Percentiles rank a stretch among this genome's conserved stretches.
Evolutionary conservation across 2,113 vertebrate genomes (phyloP).

Genomic region (Lutjanus erythropterus): DNA sequence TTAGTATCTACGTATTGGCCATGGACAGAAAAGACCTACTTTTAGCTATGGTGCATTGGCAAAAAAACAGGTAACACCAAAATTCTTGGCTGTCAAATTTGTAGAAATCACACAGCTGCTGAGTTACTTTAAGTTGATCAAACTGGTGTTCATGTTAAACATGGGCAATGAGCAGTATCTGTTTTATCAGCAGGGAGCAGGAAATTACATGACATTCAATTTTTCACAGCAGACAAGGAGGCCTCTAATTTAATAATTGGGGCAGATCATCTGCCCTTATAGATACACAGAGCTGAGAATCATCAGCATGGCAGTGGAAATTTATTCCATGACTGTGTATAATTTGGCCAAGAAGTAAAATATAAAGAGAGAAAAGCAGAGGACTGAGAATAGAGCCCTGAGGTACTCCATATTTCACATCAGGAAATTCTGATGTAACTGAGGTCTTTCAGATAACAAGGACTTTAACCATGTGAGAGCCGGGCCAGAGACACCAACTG

Average conservation of each 20-base stretch:
- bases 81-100: too few species aligned
- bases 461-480: too few species aligned
- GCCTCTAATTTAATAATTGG: background rate
- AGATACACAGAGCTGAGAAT: background rate
- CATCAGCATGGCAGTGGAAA: background rate
- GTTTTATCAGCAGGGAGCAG: background rate
- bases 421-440: too few species aligned
- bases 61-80: too few species aligned
- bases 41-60: too few species aligned
- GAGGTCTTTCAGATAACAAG: too few species aligned
- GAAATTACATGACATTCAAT: background rate
- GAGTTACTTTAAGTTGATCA: background rate
- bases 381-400: background rate
- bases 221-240: background rate
- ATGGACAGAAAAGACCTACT: too few species aligned
- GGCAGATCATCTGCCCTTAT: too few species aligned
- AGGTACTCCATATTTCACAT: background rate
- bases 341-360: background rate
- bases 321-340: background rate
- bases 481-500: too few species aligned
- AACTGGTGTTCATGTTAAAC: background rate
- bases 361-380: background rate
- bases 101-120: background rate
- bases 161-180: background rate
- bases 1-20: too few species aligned